Evolutionary conservation across 2,797 vertebrate genomes (phyloP).

Genomic region (Sebastes itinus): DNA sequence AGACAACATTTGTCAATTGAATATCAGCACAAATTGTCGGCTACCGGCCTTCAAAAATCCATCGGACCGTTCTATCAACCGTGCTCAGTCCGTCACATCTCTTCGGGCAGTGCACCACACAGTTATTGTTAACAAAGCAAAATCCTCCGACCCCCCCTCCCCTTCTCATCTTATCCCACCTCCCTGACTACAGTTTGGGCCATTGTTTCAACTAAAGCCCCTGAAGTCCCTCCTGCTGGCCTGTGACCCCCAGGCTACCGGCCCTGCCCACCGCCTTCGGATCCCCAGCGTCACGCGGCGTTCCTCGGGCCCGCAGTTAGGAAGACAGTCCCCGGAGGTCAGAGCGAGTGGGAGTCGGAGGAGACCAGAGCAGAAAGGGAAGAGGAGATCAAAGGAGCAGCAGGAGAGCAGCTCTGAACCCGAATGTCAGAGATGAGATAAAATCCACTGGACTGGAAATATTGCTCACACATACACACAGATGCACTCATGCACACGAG

Average conservation of each 20-base stretch:
- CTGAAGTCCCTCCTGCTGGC: conserved; percentile 54
- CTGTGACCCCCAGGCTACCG: conserved; percentile 46
- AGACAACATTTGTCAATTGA: background rate
- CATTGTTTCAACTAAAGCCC: conserved; percentile 61
- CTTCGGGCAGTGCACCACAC: conserved; percentile 61
- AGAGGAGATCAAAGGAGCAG: conserved; percentile 67
- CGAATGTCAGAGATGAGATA: conserved; percentile 54
- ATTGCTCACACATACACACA: conserved; percentile 19
- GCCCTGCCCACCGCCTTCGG: conserved; percentile 56
- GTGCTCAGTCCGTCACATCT: conserved; percentile 20
- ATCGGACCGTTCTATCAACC: background rate
- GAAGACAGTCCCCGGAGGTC: conserved; percentile 54
- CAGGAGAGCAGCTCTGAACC: conserved; percentile 55
- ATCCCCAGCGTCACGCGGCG: conserved; percentile 52
- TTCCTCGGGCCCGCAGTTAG: conserved; percentile 25
- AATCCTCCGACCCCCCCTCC: conserved; percentile 40
- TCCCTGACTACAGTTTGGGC: conserved; percentile 46
- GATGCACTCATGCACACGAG: background rate
- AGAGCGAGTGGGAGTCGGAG: conserved; percentile 68
- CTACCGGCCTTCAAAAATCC: background rate
- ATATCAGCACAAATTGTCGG: background rate
- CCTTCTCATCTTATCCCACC: conserved; percentile 27
- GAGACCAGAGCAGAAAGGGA: conserved; percentile 45
- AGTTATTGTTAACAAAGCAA: conserved; percentile 73
- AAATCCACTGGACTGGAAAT: conserved; percentile 58